Conservation (phyloP, 2,797 vertebrate species). For the Halcyon badia region DNA sequence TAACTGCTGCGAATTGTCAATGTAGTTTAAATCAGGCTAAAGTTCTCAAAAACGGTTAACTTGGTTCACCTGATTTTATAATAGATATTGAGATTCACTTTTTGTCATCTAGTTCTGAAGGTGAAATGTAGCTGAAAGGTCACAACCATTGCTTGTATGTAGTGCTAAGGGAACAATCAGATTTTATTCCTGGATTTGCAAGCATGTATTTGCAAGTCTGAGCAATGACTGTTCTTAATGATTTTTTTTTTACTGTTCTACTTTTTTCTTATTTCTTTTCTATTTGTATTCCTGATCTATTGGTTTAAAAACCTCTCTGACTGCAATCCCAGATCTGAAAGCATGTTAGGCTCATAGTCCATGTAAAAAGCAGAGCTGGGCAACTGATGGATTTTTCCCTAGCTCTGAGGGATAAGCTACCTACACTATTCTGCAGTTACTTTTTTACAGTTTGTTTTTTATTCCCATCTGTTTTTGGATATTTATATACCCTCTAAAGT, state of each 20-base stretch:
- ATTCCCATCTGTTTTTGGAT: not conserved
- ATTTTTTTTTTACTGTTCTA: not conserved
- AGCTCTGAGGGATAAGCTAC: not conserved
- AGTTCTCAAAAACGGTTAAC: not conserved
- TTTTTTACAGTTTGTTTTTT: not conserved
- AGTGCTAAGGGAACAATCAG: not conserved
- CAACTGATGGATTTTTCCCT: not conserved
- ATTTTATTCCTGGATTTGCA: not conserved
- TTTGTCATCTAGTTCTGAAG: not conserved
- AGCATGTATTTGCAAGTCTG: not conserved
- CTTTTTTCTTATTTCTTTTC: not conserved
- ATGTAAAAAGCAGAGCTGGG: not conserved
- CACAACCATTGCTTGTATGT: not conserved
- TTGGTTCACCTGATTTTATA: not conserved
- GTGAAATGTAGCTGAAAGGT: not conserved
- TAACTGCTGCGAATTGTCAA: not conserved
- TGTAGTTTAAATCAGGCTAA: not conserved
- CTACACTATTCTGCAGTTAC: not conserved
- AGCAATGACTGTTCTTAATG: fast-evolving
- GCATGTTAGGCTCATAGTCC: fast-evolving
- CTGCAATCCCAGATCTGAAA: not conserved
- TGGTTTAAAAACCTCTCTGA: not conserved
- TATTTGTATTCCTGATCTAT: not conserved
- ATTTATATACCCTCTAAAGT: not conserved
- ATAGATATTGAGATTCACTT: not conserved